Percentiles rank a stretch among this genome's conserved stretches.
Conservation (phyloP, 2,113 vertebrate species). For the Xiphophorus maculatus region DNA sequence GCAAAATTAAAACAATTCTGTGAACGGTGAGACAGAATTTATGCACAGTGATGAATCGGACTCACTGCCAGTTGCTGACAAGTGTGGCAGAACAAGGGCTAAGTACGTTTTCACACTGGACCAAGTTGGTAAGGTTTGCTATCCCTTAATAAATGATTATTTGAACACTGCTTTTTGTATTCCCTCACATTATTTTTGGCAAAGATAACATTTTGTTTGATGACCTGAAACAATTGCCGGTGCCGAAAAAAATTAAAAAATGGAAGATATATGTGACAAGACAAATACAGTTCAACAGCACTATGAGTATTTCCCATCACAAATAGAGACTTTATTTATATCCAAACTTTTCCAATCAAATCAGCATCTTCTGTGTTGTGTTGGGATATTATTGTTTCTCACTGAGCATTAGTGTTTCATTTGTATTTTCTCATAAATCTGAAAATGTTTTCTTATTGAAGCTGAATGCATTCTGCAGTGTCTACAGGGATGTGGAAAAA, state of each 20-base stretch:
- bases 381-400: slow-evolving; percentile 67
- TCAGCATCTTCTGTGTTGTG: slow-evolving; percentile 55
- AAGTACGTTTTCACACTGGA: background rate
- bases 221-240: background rate
- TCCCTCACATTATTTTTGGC: background rate
- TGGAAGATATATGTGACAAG: background rate
- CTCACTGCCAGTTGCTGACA: background rate
- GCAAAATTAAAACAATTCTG: no score
- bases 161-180: background rate
- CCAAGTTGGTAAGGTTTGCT: background rate
- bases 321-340: slow-evolving; percentile 56
- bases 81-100: background rate
- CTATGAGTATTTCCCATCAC: background rate
- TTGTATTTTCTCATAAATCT: slow-evolving; percentile 80
- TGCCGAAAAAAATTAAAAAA: background rate
- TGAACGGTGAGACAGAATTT: background rate
- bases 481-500: slow-evolving; percentile 68
- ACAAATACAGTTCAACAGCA: background rate
- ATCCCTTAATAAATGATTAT: background rate
- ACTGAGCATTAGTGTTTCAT: slow-evolving; percentile 71
- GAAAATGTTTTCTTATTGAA: slow-evolving; percentile 76
- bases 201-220: background rate
- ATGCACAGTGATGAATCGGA: background rate
- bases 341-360: slow-evolving; percentile 57
- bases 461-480: slow-evolving; percentile 70